Percentiles rank a stretch among this genome's conserved stretches.
Evolutionary conservation across 2,888 invertebrate genomes (phyloP).

Genomic region (Agrotis clavis): DNA sequence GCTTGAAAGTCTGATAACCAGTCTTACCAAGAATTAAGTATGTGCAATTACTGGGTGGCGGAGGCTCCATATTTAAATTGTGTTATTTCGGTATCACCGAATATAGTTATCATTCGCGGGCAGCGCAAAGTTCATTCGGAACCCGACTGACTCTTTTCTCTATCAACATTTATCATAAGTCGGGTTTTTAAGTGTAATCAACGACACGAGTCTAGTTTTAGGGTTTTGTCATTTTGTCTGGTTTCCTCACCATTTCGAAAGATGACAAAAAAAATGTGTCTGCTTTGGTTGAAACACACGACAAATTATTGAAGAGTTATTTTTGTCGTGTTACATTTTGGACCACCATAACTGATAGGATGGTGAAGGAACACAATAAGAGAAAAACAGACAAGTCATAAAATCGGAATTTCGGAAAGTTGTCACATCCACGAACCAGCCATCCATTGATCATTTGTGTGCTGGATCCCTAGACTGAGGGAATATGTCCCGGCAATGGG

Average conservation of each 20-base stretch:
- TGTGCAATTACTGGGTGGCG: no score
- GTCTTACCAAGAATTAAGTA: no score
- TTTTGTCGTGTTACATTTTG: not conserved
- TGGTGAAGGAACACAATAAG: not conserved
- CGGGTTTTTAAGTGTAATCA: not conserved
- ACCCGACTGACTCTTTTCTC: no score
- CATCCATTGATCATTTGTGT: not conserved
- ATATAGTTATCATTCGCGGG: no score
- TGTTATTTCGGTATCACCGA: no score
- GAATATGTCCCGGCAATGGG: not conserved
- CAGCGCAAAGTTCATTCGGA: no score
- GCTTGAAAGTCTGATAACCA: no score
- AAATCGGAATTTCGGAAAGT: not conserved
- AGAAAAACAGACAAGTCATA: not conserved
- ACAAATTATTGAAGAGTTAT: not conserved
- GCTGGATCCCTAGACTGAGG: not conserved
- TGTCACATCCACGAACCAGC: not conserved
- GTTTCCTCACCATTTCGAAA: not conserved
- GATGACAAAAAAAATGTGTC: not conserved
- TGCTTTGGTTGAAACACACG: not conserved
- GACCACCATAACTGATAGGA: not conserved
- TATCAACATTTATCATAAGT: no score
- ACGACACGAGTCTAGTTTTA: no score
- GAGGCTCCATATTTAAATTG: no score
- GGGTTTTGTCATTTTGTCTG: not conserved